Percentiles rank a stretch among this genome's conserved stretches.
Evolutionary conservation across 2,797 vertebrate genomes (phyloP).

Genomic region (Argentina silus): DNA sequence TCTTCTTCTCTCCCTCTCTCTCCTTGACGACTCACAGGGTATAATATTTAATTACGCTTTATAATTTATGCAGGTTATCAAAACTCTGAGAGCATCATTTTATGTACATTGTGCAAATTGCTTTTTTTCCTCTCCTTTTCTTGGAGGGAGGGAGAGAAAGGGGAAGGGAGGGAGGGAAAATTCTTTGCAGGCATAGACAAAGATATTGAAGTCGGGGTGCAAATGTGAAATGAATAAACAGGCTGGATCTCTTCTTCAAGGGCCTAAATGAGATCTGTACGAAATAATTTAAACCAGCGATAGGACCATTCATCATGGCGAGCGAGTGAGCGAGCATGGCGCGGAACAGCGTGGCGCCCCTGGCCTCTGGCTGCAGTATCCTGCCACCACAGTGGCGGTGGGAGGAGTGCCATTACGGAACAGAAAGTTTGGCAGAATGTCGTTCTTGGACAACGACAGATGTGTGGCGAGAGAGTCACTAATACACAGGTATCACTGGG

Average conservation of each 20-base stretch:
- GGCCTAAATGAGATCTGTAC: conserved; percentile 86
- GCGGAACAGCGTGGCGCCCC: conserved; percentile 44
- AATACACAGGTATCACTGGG: conserved; percentile 9
- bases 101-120: conserved; percentile 88
- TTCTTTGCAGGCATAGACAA: conserved; percentile 82
- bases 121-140: conserved; percentile 62
- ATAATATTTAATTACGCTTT: conserved; percentile 86
- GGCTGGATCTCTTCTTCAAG: conserved; percentile 86
- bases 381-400: conserved; percentile 45
- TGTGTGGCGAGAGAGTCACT: conserved; percentile 31
- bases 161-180: conserved; percentile 68
- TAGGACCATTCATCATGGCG: conserved; percentile 83
- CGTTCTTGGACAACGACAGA: conserved; percentile 23
- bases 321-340: conserved; percentile 62
- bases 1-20: conserved; percentile 61
- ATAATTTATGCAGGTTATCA: conserved; percentile 88
- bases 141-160: background rate
- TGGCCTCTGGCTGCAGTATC: conserved; percentile 60
- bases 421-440: conserved; percentile 43
- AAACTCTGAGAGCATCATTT: conserved; percentile 84
- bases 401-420: conserved; percentile 20
- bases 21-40: conserved; percentile 78
- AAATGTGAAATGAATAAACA: conserved; percentile 88
- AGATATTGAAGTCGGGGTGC: conserved; percentile 83
- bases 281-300: conserved; percentile 84